phyloP scores from a whole-genome alignment of 1,140 invertebrate genomes.

The Popillia japonica region DNA sequence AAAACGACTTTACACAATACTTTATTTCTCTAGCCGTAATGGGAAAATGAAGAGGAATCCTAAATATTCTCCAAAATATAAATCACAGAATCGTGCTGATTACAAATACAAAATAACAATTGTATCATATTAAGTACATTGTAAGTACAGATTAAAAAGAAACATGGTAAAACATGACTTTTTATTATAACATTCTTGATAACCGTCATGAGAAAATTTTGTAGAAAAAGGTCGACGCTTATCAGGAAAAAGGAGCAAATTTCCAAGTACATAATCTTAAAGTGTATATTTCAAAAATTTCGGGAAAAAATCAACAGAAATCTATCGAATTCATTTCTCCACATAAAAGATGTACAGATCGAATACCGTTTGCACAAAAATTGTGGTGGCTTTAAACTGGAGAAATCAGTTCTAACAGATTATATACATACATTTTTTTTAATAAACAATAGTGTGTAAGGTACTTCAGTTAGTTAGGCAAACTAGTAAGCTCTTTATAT shows the following conservation, averaged over 20 bases:
- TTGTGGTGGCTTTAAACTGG: neutral
- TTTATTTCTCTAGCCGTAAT: slow-evolving; percentile 14
- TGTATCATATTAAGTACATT: slow-evolving; percentile 30
- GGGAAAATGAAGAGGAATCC: neutral
- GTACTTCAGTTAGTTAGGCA: slow-evolving; percentile 41
- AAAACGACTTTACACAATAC: neutral
- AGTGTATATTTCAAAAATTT: slow-evolving; percentile 8
- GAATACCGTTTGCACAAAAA: neutral
- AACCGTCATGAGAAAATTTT: neutral
- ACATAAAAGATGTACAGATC: neutral
- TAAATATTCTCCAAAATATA: slow-evolving; percentile 21
- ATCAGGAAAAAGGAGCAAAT: neutral
- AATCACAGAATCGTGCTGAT: slow-evolving; percentile 34
- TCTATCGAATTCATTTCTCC: neutral
- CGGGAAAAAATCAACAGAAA: neutral
- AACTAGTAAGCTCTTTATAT: slow-evolving; percentile 41
- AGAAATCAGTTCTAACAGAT: neutral
- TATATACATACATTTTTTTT: neutral
- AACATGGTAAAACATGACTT: neutral
- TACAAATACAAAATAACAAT: slow-evolving; percentile 13
- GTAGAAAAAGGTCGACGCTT: neutral
- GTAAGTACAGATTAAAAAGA: slow-evolving; percentile 13
- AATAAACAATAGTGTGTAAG: slow-evolving; percentile 27
- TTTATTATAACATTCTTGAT: slow-evolving; percentile 13
- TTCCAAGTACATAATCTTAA: slow-evolving; percentile 29